A percentile compares a stretch with the other conserved stretches of the same genome.
phyloP scores from a whole-genome alignment of 2,888 invertebrate species.

The Drosophila nr. medialis region DNA sequence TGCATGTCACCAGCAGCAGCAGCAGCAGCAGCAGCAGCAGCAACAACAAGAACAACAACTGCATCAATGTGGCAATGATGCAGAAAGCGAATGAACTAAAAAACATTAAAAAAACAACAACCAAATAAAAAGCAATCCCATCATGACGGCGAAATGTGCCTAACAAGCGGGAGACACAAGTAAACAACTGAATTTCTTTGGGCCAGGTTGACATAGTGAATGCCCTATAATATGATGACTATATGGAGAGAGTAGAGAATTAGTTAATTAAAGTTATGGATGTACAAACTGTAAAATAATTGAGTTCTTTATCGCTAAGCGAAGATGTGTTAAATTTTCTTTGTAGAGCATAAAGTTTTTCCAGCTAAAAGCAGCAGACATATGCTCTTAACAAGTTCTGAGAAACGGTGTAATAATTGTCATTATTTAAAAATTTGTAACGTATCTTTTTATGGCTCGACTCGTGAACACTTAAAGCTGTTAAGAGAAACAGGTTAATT shows the following conservation, averaged over 20 bases:
- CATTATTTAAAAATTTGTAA: neutral
- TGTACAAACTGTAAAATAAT: neutral
- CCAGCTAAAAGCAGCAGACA: neutral
- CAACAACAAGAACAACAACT: constrained; percentile 31
- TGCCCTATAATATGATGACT: constrained; percentile 12
- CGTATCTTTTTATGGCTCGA: neutral
- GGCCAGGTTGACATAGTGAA: neutral
- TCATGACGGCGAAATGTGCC: constrained; percentile 20
- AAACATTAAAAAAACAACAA: constrained; percentile 5
- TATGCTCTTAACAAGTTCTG: neutral
- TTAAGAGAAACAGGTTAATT: neutral
- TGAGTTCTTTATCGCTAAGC: neutral
- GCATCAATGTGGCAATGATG: constrained; percentile 70
- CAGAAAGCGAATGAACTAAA: constrained; percentile 39
- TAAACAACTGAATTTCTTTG: constrained; percentile 3
- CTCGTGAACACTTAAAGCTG: neutral
- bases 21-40: constrained; percentile 43
- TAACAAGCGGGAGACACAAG: constrained; percentile 9
- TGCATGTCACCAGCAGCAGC: constrained; percentile 62
- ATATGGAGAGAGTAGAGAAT: neutral
- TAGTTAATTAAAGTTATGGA: neutral
- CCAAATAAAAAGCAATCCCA: constrained; percentile 29
- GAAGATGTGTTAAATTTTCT: neutral
- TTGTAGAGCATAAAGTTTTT: neutral
- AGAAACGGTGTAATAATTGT: neutral